Evolutionary conservation across 2,113 vertebrate genomes (phyloP), one percentile per base, ranked within the genome.

Genomic region (Mystacornis crossleyi): DNA sequence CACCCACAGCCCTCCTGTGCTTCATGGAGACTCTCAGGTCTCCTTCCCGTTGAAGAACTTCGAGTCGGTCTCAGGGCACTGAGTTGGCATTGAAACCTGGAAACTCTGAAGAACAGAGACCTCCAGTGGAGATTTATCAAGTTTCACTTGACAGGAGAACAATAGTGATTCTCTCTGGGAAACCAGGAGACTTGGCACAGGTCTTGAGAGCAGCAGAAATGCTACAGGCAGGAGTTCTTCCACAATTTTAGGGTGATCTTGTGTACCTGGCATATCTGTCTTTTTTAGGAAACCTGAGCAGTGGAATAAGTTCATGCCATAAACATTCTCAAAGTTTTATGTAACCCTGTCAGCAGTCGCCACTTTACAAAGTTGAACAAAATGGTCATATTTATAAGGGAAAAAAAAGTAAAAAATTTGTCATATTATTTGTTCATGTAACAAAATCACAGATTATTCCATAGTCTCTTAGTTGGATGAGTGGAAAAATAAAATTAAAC

Each of bases 81-180:
- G 34, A 85, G n/a, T 16, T 64, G 73, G 18, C 34, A 10, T 21
- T 48, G 43, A 50, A 81, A 74, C 14, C n/a, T 48, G 73, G 54
- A 55, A 89, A 55, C 53, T 64, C 70, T 66, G 73, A 94, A 75
- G 85, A 82, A 61, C 53, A 67, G 87, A 95, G 87, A 93, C 43
- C 50, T 17, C 31, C 88, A 85, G 85, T 75, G 54, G 66, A 79
- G 53, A 55, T 69, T 48, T 55, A 23, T 61, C 34, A 65, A 61
- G 24, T 87, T 84, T 93, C 36, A 60, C 40, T 72, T 54, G 57
- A 60, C 48, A 29, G 25, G 58, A 85, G 69, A 57, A 75, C 2
- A 1, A 34, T 11, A 20, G 31, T 13, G 47, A 34, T 40, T 75
- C 43, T 70, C 17, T 77, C 18, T 26, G 18, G 77, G 28, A 88